These are phyloP conservation scores for Agriopis leucophaearia DNA, from an alignment of 2,888 invertebrate species.

Conservation along the genomic window DNA sequence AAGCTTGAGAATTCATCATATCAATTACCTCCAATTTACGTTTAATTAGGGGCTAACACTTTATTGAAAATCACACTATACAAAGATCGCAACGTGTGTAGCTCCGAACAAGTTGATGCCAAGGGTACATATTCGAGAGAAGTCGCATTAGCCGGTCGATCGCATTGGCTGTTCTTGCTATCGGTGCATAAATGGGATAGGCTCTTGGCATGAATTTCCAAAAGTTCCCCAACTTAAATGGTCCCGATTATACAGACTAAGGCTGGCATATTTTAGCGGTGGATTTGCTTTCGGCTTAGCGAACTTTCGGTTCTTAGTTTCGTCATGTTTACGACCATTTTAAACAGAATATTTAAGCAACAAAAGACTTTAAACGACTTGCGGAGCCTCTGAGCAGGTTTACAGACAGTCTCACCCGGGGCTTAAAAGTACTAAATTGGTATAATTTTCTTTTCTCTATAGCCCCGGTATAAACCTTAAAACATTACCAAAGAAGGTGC, in stretches of 20 bases:
- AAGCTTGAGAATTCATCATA: no score
- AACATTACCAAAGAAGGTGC: slow-evolving; percentile 32
- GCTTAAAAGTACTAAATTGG: slow-evolving; percentile 33
- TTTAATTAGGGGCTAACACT: no score
- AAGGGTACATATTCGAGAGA: slow-evolving; percentile 1
- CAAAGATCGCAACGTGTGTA: no score
- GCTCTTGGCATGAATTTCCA: slow-evolving; percentile 46
- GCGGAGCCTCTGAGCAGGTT: slow-evolving; percentile 2
- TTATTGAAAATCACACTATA: no score
- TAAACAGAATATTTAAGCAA: slow-evolving; percentile 30
- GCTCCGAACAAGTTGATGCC: background rate
- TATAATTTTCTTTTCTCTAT: slow-evolving; percentile 32
- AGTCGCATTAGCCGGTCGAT: slow-evolving; percentile 37
- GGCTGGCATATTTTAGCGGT: slow-evolving; percentile 38
- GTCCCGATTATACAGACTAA: slow-evolving; percentile 44
- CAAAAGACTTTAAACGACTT: slow-evolving; percentile 9
- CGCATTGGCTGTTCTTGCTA: slow-evolving; percentile 35
- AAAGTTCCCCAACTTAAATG: slow-evolving; percentile 44
- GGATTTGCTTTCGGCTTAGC: slow-evolving; percentile 37
- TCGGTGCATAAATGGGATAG: slow-evolving; percentile 40
- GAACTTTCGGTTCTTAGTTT: slow-evolving; percentile 38
- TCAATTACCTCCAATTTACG: no score
- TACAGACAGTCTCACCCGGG: slow-evolving; percentile 16
- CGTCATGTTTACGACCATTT: slow-evolving; percentile 33
- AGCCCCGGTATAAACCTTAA: slow-evolving; percentile 24